phyloP scores from a whole-genome alignment of 1,140 invertebrate species.

The Triops longicaudatus region DNA sequence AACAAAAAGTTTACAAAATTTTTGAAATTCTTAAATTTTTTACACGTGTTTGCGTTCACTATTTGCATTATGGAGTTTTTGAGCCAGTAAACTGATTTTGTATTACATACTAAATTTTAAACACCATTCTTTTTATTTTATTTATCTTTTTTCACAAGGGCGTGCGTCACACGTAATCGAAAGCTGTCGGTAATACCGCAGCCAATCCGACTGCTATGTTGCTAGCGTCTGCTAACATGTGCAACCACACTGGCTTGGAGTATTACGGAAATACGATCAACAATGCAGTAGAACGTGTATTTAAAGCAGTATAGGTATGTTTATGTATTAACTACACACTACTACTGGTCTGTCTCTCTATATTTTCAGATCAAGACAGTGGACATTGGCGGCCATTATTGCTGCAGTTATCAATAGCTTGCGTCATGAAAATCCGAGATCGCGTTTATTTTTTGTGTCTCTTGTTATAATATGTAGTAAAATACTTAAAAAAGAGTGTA shows the following conservation, averaged over 20 bases:
- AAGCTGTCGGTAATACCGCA: conserved; percentile 94
- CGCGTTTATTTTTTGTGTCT: background rate
- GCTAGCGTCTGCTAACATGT: conserved; percentile 83
- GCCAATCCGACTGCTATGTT: conserved; percentile 98
- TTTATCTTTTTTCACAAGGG: conserved; percentile 51
- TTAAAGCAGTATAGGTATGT: conserved; percentile 77
- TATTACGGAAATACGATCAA: conserved; percentile 75
- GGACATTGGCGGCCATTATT: conserved; percentile 89
- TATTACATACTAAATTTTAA: too few relatives aligned
- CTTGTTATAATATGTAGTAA: background rate
- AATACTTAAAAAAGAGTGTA: too few relatives aligned
- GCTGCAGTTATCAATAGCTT: conserved; percentile 75
- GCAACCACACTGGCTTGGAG: conserved; percentile 86
- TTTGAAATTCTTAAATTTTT: too few relatives aligned
- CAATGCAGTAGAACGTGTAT: conserved; percentile 77
- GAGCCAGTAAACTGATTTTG: conserved; percentile 61
- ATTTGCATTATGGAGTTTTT: too few relatives aligned
- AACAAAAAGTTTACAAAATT: too few relatives aligned
- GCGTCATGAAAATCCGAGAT: conserved; percentile 9
- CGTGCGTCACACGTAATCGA: conserved; percentile 89
- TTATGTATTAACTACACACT: background rate
- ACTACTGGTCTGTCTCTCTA: background rate
- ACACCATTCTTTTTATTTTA: background rate
- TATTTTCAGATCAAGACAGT: conserved; percentile 60
- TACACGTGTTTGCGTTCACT: too few relatives aligned